phyloP scores from a whole-genome alignment of 2,888 invertebrate species.

The Ligdia adustata region DNA sequence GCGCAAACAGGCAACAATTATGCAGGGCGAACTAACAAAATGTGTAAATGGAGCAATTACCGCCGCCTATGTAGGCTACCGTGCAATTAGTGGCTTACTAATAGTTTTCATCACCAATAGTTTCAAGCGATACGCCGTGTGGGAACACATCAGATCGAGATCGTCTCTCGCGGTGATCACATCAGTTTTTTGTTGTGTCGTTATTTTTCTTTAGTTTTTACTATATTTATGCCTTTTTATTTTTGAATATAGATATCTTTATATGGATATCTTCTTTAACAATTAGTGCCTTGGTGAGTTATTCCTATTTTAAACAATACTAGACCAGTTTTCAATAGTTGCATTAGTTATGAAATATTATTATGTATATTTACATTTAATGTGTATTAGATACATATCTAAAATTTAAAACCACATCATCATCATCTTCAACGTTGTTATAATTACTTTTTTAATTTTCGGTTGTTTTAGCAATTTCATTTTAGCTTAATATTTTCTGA shows the following conservation, averaged over 20 bases:
- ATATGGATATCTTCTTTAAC: constrained; percentile 4
- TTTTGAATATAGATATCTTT: background rate
- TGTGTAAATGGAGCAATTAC: constrained; percentile 84
- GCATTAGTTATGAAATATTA: too few species aligned
- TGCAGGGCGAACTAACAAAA: constrained; percentile 78
- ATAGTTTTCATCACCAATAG: constrained; percentile 81
- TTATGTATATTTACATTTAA: background rate
- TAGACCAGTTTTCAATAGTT: too few species aligned
- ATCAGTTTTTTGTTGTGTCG: constrained; percentile 45
- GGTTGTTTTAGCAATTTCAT: background rate
- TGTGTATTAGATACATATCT: background rate
- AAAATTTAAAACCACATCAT: background rate
- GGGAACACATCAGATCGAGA: constrained; percentile 68
- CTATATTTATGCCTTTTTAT: constrained; percentile 20
- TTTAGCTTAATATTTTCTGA: constrained; percentile 4
- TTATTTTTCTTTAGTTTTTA: constrained; percentile 36
- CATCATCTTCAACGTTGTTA: background rate
- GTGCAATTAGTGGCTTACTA: constrained; percentile 80
- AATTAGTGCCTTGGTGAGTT: constrained; percentile 13
- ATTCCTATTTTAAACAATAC: too few species aligned
- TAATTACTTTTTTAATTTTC: constrained; percentile 3
- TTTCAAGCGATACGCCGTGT: constrained; percentile 60
- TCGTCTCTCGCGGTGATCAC: constrained; percentile 66
- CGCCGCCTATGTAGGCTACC: constrained; percentile 78
- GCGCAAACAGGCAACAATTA: constrained; percentile 78